A percentile compares a stretch with the other conserved stretches of the same genome.
Conservation (phyloP, 2,113 vertebrate genomes). For the Micronycteris hirsuta region DNA sequence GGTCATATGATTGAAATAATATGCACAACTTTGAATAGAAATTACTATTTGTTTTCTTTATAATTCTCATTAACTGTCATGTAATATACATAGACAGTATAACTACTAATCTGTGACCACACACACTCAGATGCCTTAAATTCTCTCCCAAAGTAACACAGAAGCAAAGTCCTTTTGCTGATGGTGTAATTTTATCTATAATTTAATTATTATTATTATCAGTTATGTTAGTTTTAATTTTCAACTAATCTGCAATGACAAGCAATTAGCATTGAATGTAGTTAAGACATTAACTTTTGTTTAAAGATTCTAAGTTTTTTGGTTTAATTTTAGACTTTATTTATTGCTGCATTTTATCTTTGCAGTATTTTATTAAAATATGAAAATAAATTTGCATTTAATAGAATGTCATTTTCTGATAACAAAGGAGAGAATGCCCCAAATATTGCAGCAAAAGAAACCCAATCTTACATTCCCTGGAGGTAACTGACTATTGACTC, state of each 20-base stretch:
- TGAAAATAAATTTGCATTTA: neutral
- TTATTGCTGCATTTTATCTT: neutral
- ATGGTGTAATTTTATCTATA: neutral
- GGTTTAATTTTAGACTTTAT: neutral
- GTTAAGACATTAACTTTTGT: neutral
- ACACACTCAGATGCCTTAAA: slow-evolving; percentile 17
- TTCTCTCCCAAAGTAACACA: neutral
- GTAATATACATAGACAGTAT: neutral
- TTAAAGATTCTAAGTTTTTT: neutral
- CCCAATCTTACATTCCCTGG: neutral
- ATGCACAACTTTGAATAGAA: slow-evolving; percentile 1
- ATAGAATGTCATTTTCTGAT: neutral
- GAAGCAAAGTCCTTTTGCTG: neutral
- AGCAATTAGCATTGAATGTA: neutral
- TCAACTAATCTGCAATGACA: neutral
- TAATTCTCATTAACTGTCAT: neutral
- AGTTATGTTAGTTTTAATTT: neutral
- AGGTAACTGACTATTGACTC: neutral
- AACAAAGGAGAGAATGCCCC: neutral
- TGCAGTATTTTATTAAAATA: neutral
- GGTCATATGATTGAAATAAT: neutral
- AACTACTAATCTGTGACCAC: neutral
- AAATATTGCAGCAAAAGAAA: neutral
- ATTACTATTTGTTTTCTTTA: neutral
- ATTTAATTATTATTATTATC: neutral